phyloP scores from a whole-genome alignment of 2,888 invertebrate genomes.

The Rapana venosa region DNA sequence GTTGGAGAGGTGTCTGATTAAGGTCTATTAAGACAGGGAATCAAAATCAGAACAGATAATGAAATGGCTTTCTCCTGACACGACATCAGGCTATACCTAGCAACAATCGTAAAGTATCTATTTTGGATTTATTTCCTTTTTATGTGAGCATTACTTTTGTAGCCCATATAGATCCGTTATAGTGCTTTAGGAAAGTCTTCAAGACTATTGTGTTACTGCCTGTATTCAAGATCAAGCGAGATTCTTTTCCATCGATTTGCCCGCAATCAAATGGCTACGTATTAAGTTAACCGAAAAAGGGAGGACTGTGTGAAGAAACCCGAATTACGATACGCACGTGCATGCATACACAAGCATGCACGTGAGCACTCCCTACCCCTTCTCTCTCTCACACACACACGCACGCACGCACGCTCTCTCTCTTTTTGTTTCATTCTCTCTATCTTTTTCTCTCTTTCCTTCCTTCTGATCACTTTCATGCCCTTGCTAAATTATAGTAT shows the following conservation, averaged over 20 bases:
- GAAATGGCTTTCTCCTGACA: neutral
- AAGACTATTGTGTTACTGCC: too few relatives aligned
- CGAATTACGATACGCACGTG: neutral
- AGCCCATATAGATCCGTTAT: too few relatives aligned
- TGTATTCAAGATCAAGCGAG: too few relatives aligned
- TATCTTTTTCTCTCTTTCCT: neutral
- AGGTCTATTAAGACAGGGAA: neutral
- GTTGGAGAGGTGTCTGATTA: neutral
- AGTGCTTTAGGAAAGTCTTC: too few relatives aligned
- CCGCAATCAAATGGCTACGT: too few relatives aligned
- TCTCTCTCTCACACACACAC: conserved; percentile 2
- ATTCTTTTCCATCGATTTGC: too few relatives aligned
- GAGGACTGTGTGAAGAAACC: too few relatives aligned
- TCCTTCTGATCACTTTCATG: neutral
- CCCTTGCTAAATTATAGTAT: neutral
- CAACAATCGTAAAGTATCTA: neutral
- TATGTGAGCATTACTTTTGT: too few relatives aligned
- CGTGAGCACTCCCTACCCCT: neutral
- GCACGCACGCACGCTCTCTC: neutral
- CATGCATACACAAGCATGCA: conserved; percentile 8
- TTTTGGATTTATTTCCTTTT: too few relatives aligned
- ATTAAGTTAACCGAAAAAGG: too few relatives aligned
- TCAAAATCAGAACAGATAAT: neutral
- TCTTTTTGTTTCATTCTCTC: neutral
- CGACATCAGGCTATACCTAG: neutral